Base-by-base conservation (phyloP, 2,888 invertebrate species). In the Agrochola litura region DNA sequence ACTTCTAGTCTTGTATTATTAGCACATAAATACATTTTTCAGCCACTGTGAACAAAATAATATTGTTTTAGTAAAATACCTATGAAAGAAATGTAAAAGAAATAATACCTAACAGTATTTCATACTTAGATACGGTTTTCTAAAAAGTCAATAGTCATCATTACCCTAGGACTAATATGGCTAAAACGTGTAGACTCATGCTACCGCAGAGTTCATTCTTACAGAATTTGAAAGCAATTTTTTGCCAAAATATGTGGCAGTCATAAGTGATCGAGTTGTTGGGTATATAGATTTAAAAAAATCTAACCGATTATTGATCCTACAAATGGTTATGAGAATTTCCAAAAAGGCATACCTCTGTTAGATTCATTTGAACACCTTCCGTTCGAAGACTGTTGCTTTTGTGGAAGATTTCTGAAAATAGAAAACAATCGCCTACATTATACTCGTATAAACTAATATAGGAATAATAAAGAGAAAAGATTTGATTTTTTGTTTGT, bases 311-410 rank as follows among this genome's bases (percentile, higher is more conserved):
- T 41, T 30, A 22, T 22, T 49, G 14, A 22, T 49, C 30, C 6
- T 41, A 65, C 4, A 49, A 30, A 54, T 22, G n/a, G 2, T 67
- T 22, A 56, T 25, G 37, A 22, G 4, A 0, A 54, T 60, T 64
- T 56, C 6, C 5, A 54, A 54, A 75, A 68, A 77, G 81, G 92
- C 95, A 95, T 97, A 98, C 98, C 97, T 99, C 98, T 71, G 98
- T 97, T 92, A 99, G 97, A 92, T 97, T 98, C 88, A 99, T 96
- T 96, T 98, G 98, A 82, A 99, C 97, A 84, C 97, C 98, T 89
- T 98, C 98, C 92, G 98, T 98, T 93, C 98, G 98, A 76, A 98
- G 96, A 54, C 98, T 98, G 93, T 98, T 98, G 92, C 98, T 98
- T 80, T 97, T 97, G 93, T 98, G 98, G 93, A 98, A 95, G 63